Percentiles rank a stretch among this genome's conserved stretches.
These are phyloP conservation scores for Microchirus variegatus DNA, from an alignment of 2,797 vertebrate genomes.

Conservation along the genomic window DNA sequence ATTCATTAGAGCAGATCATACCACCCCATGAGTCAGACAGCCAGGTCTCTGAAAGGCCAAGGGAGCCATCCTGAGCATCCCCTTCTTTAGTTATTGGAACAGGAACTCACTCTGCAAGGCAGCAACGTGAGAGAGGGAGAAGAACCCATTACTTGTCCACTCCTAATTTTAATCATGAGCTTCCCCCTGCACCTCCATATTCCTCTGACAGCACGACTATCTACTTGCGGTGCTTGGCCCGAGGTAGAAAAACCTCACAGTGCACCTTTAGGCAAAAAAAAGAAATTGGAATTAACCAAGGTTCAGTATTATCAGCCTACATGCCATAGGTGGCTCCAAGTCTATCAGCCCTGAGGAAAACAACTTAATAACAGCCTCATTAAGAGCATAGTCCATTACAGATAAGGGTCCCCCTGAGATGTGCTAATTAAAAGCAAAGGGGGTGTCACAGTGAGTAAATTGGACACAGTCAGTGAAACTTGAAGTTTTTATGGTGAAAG, in stretches of 20 bases:
- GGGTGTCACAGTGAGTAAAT: slow-evolving; percentile 53
- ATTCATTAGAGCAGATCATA: slow-evolving; percentile 61
- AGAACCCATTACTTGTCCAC: slow-evolving; percentile 33
- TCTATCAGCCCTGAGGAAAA: slow-evolving; percentile 65
- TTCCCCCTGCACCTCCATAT: neutral
- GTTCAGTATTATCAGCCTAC: slow-evolving; percentile 67
- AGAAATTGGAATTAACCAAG: slow-evolving; percentile 59
- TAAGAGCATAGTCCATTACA: slow-evolving; percentile 73
- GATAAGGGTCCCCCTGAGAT: slow-evolving; percentile 75
- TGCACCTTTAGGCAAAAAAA: slow-evolving; percentile 34
- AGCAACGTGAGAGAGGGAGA: slow-evolving; percentile 3
- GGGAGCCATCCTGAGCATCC: slow-evolving; percentile 27
- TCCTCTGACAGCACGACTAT: slow-evolving; percentile 31
- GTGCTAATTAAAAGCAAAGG: slow-evolving; percentile 76
- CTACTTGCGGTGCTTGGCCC: slow-evolving; percentile 7
- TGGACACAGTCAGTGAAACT: slow-evolving; percentile 60
- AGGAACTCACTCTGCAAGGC: slow-evolving; percentile 30
- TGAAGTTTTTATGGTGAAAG: slow-evolving; percentile 55
- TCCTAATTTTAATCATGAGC: slow-evolving; percentile 40
- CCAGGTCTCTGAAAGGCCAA: slow-evolving; percentile 37
- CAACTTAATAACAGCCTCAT: slow-evolving; percentile 80
- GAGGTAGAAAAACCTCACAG: slow-evolving; percentile 34
- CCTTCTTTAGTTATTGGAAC: slow-evolving; percentile 29
- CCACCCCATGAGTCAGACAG: slow-evolving; percentile 31
- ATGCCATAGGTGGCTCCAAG: slow-evolving; percentile 67